phyloP scores from a whole-genome alignment of 2,797 vertebrate genomes.

The Sebastes paucispinis region DNA sequence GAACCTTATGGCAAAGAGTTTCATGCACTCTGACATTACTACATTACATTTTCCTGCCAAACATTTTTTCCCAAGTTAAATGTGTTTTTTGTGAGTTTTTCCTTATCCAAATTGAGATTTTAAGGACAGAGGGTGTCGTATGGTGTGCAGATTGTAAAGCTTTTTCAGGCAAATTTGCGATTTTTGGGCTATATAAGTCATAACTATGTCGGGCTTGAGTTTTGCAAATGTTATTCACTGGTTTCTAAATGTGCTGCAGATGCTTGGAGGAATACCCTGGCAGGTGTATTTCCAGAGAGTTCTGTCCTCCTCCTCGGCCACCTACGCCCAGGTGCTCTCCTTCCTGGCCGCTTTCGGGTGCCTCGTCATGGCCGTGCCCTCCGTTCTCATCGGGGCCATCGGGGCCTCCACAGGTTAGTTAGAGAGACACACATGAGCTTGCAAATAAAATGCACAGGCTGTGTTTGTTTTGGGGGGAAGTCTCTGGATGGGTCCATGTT shows the following conservation, averaged over 20 bases:
- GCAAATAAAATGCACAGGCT: constrained; percentile 11
- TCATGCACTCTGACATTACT: not conserved
- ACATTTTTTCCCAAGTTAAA: not conserved
- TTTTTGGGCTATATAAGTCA: not conserved
- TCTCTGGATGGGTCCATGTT: constrained; percentile 58
- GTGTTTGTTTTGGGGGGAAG: constrained; percentile 21
- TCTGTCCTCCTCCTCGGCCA: constrained; percentile 95
- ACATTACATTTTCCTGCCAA: not conserved
- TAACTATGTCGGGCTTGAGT: not conserved
- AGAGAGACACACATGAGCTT: constrained; percentile 14
- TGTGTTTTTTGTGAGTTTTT: not conserved
- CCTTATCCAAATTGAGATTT: not conserved
- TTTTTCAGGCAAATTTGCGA: not conserved
- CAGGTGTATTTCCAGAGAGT: constrained; percentile 98
- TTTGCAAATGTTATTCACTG: not conserved
- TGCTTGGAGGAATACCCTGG: constrained; percentile 96
- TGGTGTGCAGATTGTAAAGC: not conserved
- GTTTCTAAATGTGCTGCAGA: constrained; percentile 77
- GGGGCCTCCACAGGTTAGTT: constrained; percentile 96
- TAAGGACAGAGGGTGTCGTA: not conserved
- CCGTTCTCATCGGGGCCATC: constrained; percentile 94
- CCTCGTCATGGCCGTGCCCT: constrained; percentile 94
- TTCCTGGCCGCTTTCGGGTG: constrained; percentile 96
- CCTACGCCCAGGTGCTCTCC: constrained; percentile 95
- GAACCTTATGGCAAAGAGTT: not conserved